These are phyloP conservation scores for Leptinotarsa peninsularis DNA, from an alignment of 2,888 invertebrate genomes.

Conservation along the genomic window DNA sequence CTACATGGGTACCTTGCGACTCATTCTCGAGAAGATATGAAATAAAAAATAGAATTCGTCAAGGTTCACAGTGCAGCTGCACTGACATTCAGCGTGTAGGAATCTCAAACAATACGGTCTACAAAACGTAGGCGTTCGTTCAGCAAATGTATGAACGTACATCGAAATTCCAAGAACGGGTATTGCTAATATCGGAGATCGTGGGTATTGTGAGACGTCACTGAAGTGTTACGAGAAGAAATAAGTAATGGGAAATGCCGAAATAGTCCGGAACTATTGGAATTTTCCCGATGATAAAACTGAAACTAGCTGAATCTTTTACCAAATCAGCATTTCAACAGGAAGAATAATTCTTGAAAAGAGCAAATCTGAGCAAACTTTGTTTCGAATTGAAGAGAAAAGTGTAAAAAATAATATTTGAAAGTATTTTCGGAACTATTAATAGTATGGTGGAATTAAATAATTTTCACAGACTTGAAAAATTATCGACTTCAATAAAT, in stretches of 20 bases:
- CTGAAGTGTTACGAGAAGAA: conserved; percentile 2
- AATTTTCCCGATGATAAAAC: no score
- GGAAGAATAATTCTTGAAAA: no score
- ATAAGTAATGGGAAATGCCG: neutral
- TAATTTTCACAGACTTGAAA: no score
- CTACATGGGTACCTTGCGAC: neutral
- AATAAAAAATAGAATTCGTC: conserved; percentile 12
- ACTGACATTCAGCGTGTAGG: conserved; percentile 16
- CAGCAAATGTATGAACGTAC: conserved; percentile 5
- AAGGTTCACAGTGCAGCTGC: conserved; percentile 13
- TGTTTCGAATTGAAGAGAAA: no score
- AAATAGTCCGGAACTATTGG: no score
- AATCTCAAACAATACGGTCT: conserved; percentile 2
- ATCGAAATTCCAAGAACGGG: conserved; percentile 2
- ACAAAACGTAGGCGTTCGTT: conserved; percentile 3
- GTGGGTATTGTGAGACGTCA: conserved; percentile 9
- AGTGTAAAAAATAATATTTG: no score
- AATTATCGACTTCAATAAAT: no score
- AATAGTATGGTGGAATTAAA: no score
- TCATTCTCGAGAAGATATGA: neutral
- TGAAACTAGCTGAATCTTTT: no score
- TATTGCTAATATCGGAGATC: neutral
- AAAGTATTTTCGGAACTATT: no score
- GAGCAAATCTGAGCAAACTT: no score
- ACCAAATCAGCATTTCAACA: no score